These are phyloP conservation scores for Crepidodera aurea DNA, from an alignment of 2,888 invertebrate genomes.

Conservation along the genomic window DNA sequence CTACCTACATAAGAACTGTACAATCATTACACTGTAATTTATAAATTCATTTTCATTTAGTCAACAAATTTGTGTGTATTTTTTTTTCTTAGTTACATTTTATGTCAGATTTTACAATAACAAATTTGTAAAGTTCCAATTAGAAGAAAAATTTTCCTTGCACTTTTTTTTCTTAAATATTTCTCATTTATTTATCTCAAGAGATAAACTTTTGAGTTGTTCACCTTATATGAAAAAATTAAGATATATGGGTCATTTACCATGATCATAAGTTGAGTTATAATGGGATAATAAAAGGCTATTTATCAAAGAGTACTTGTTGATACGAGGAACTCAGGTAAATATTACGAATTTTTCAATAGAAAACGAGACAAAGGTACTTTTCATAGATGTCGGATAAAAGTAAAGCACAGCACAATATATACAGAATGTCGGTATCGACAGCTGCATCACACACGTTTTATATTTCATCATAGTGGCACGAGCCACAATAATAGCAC, in stretches of 20 bases:
- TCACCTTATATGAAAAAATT: too few species aligned
- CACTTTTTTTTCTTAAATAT: too few species aligned
- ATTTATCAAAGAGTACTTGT: slow-evolving; percentile 41
- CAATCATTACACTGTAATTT: too few species aligned
- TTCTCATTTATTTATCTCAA: too few species aligned
- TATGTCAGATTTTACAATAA: too few species aligned
- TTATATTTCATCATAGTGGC: slow-evolving; percentile 39
- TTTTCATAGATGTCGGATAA: slow-evolving; percentile 47
- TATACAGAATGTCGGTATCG: slow-evolving; percentile 43
- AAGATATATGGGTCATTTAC: slow-evolving; percentile 25
- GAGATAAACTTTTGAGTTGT: too few species aligned
- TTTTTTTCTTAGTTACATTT: too few species aligned
- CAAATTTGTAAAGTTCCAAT: too few species aligned
- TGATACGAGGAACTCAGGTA: slow-evolving; percentile 42
- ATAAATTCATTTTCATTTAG: too few species aligned
- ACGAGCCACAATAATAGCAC: slow-evolving; percentile 47
- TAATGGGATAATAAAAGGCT: slow-evolving; percentile 37
- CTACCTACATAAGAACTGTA: too few species aligned
- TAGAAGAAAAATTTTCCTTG: too few species aligned
- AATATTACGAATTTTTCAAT: slow-evolving; percentile 40
- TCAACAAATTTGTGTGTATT: too few species aligned
- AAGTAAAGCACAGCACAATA: slow-evolving; percentile 44
- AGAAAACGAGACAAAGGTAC: slow-evolving; percentile 42
- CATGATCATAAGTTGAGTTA: slow-evolving; percentile 29
- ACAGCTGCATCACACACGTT: slow-evolving; percentile 44